A percentile compares a stretch with the other conserved stretches of the same genome.
Evolutionary conservation across 2,797 vertebrate genomes (phyloP).

Genomic region (Neoniphon sammara): DNA sequence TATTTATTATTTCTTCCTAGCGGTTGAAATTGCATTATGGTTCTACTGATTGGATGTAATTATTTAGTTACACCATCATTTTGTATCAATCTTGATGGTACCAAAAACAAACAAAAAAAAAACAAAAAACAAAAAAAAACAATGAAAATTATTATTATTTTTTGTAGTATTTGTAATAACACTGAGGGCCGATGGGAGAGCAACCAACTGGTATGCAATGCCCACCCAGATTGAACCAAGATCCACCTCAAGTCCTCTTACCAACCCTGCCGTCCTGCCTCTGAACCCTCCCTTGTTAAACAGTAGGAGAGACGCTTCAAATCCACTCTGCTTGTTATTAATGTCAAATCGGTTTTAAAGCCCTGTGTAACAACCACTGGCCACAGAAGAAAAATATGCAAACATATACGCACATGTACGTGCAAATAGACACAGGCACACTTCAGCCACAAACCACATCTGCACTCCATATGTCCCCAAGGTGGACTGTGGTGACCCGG

Average conservation of each 20-base stretch:
- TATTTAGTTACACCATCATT: not conserved
- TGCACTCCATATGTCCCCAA: conserved; percentile 68
- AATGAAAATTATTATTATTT: not conserved
- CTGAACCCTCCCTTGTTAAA: conserved; percentile 22
- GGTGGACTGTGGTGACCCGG: conserved; percentile 40
- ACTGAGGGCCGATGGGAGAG: not conserved
- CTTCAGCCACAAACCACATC: conserved; percentile 48
- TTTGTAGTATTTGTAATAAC: not conserved
- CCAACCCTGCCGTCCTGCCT: not conserved
- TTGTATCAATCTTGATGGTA: not conserved
- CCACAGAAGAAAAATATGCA: conserved; percentile 35
- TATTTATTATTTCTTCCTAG: not conserved
- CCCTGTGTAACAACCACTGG: conserved; percentile 30
- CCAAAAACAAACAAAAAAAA: too few species aligned
- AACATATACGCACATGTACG: conserved; percentile 39
- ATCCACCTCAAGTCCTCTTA: conserved; percentile 6
- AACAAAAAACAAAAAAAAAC: not conserved
- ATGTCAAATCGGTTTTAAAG: conserved; percentile 44
- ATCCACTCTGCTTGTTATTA: conserved; percentile 51
- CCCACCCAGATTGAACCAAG: conserved; percentile 12
- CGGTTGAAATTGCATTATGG: not conserved
- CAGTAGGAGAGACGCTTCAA: conserved; percentile 39
- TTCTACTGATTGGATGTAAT: not conserved
- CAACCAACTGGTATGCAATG: not conserved
- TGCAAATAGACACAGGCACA: conserved; percentile 20